Conservation (phyloP, 2,113 vertebrate species). For the Tragulus kanchil region DNA sequence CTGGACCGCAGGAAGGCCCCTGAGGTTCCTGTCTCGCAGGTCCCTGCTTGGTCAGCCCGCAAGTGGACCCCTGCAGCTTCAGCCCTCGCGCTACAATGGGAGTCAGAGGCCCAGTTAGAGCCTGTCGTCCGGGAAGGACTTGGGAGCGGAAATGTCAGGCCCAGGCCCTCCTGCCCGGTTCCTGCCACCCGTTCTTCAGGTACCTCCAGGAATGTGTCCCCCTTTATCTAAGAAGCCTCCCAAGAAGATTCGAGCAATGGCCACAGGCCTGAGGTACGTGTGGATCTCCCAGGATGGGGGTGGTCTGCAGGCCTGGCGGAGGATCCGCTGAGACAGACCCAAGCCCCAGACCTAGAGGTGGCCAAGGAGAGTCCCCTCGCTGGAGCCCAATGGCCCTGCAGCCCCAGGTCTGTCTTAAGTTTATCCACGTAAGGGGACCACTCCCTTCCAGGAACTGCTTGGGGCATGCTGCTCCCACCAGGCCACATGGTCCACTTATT, state of each 20-base stretch:
- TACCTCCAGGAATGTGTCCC: background rate
- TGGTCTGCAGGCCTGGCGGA: background rate
- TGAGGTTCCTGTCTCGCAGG: background rate
- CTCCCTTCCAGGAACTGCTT: background rate
- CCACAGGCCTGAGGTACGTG: background rate
- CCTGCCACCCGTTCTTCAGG: background rate
- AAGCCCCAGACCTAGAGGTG: background rate
- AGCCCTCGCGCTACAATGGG: accelerated
- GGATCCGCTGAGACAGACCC: background rate
- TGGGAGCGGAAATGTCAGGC: background rate
- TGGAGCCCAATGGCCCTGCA: background rate
- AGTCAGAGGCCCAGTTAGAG: accelerated
- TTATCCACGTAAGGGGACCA: too few species aligned
- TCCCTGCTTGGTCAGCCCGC: background rate
- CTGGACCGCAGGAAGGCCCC: background rate
- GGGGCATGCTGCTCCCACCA: background rate
- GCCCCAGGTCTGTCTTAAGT: background rate
- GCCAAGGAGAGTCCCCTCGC: background rate
- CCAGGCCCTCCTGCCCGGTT: background rate
- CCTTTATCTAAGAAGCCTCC: background rate
- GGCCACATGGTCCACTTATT: accelerated
- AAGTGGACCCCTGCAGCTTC: background rate
- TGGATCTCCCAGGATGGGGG: background rate
- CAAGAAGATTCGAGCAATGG: background rate
- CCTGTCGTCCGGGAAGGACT: background rate